phyloP scores from a whole-genome alignment of 53 echinoderm and acorn worm species.

The Paracentrotus lividus region DNA sequence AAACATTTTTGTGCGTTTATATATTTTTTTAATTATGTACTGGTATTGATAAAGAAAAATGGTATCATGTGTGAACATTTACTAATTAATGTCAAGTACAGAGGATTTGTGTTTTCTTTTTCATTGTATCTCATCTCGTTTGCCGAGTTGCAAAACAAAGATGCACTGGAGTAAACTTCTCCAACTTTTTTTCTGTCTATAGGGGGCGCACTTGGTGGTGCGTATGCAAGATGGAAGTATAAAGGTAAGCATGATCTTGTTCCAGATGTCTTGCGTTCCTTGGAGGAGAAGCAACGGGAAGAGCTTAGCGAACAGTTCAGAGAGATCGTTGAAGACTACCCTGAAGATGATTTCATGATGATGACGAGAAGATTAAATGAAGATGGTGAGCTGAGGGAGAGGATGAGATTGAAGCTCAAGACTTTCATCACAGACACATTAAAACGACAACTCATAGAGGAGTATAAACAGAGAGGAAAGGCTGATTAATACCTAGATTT shows the following conservation, averaged over 20 bases:
- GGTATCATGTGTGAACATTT: not conserved
- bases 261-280: constrained; percentile 81
- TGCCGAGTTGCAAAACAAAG: not conserved
- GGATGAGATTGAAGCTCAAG: constrained; percentile 79
- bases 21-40: too few relatives aligned
- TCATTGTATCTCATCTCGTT: not conserved
- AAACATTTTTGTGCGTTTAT: not conserved
- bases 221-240: constrained; percentile 88
- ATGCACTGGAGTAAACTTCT: not conserved
- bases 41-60: too few relatives aligned
- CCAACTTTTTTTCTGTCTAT: constrained; percentile 23
- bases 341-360: constrained; percentile 76
- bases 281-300: constrained; percentile 84
- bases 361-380: constrained; percentile 79
- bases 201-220: constrained; percentile 88
- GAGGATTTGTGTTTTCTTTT: not conserved
- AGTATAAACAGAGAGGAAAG: constrained; percentile 88
- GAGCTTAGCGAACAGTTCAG: constrained; percentile 80
- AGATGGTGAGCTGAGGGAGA: constrained; percentile 92
- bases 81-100: not conserved
- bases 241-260: constrained; percentile 80
- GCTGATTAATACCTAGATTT: constrained; percentile 79
- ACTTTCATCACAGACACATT: constrained; percentile 83
- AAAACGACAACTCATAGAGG: constrained; percentile 78
- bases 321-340: constrained; percentile 79